A percentile compares a stretch with the other conserved stretches of the same genome.
Evolutionary conservation across 2,888 invertebrate genomes (phyloP).

Genomic region (Zygaena filipendulae): DNA sequence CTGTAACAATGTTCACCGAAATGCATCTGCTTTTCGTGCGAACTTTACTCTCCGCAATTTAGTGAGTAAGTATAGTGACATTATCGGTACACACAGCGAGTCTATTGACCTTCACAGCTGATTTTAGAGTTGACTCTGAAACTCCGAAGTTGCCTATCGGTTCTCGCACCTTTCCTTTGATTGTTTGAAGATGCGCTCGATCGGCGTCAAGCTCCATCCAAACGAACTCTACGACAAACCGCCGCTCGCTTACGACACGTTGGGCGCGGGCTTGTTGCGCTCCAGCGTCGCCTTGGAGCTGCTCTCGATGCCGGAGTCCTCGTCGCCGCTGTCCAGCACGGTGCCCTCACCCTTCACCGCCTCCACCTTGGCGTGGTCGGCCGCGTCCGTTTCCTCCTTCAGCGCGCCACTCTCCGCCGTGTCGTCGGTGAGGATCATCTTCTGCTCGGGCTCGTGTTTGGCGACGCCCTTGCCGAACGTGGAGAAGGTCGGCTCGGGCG

Average conservation of each 20-base stretch:
- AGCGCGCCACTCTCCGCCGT: constrained; percentile 65
- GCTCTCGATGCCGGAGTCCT: constrained; percentile 74
- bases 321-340: constrained; percentile 72
- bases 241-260: constrained; percentile 32
- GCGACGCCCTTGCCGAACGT: constrained; percentile 67
- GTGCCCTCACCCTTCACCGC: constrained; percentile 68
- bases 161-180: too few species aligned
- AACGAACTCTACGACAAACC: background rate
- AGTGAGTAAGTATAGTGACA: too few species aligned
- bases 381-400: constrained; percentile 23
- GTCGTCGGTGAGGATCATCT: constrained; percentile 36
- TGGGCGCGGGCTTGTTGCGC: constrained; percentile 38
- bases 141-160: too few species aligned
- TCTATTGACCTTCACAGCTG: too few species aligned
- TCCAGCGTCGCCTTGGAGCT: constrained; percentile 70
- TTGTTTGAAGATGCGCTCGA: too few species aligned
- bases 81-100: too few species aligned
- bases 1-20: too few species aligned
- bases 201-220: too few species aligned
- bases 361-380: constrained; percentile 23
- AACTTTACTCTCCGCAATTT: too few species aligned
- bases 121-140: too few species aligned
- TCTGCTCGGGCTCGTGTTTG: constrained; percentile 31
- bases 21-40: too few species aligned
- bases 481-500: constrained; percentile 64